These are phyloP conservation scores for Lepidostoma basale DNA, from an alignment of 1,140 invertebrate genomes.

Conservation along the genomic window DNA sequence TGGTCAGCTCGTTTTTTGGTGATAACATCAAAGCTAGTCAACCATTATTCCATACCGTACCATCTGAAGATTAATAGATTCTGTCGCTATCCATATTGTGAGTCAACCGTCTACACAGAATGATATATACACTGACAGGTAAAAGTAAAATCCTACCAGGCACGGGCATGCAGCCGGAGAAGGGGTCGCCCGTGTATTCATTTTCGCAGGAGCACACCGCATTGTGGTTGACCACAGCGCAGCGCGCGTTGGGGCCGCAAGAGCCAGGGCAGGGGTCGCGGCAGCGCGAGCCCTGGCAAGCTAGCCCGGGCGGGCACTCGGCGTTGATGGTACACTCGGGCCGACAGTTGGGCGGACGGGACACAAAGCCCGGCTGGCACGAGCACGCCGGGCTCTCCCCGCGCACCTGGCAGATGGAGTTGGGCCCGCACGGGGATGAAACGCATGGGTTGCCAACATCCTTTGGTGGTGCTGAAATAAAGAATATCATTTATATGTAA, in stretches of 20 bases:
- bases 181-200: constrained; percentile 77
- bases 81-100: too few species aligned
- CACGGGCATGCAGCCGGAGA: constrained; percentile 66
- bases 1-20: too few species aligned
- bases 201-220: constrained; percentile 71
- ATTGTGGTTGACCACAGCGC: constrained; percentile 71
- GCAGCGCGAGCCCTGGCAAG: constrained; percentile 74
- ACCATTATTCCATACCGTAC: too few species aligned
- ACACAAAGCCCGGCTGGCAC: constrained; percentile 77
- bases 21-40: too few species aligned
- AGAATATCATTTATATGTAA: background rate
- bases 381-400: constrained; percentile 73
- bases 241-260: constrained; percentile 69
- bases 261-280: constrained; percentile 74
- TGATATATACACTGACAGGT: too few species aligned
- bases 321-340: constrained; percentile 81
- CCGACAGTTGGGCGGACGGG: constrained; percentile 77
- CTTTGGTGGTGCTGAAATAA: constrained; percentile 20
- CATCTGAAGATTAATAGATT: too few species aligned
- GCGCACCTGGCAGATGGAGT: constrained; percentile 69
- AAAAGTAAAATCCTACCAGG: constrained; percentile 56
- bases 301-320: constrained; percentile 72
- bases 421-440: constrained; percentile 78
- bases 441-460: constrained; percentile 66
- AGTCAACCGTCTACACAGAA: too few species aligned